Percentiles rank a stretch among this genome's conserved stretches.
Conservation (phyloP, 2,888 invertebrate genomes). For the Axea sp. region DNA sequence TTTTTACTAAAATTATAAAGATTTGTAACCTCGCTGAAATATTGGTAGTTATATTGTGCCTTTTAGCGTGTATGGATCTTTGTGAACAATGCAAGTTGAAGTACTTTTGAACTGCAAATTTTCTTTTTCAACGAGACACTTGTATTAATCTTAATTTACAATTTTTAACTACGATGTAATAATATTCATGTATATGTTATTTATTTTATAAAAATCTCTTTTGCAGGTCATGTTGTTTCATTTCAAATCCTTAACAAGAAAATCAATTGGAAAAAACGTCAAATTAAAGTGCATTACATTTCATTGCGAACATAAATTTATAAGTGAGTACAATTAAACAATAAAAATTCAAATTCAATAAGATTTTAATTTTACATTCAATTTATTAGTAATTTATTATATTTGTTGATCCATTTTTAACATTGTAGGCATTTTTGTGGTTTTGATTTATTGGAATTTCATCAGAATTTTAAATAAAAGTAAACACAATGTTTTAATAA, state of each 20-base stretch:
- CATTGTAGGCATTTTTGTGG: too few species aligned
- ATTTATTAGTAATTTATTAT: too few species aligned
- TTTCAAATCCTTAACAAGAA: background rate
- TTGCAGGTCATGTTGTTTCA: constrained; percentile 62
- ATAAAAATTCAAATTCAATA: too few species aligned
- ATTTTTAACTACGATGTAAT: constrained; percentile 73
- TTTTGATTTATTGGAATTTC: too few species aligned
- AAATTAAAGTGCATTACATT: too few species aligned
- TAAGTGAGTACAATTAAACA: too few species aligned
- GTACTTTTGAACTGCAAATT: constrained; percentile 75
- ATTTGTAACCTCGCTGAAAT: constrained; percentile 77
- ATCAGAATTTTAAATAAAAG: too few species aligned
- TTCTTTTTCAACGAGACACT: constrained; percentile 67
- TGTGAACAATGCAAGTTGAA: constrained; percentile 74
- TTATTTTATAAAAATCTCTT: constrained; percentile 77
- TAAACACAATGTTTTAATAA: constrained; percentile 65
- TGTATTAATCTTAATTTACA: constrained; percentile 73
- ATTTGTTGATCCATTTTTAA: too few species aligned
- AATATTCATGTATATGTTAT: constrained; percentile 76
- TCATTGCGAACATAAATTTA: too few species aligned
- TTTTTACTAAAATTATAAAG: constrained; percentile 63
- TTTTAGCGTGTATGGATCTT: constrained; percentile 76
- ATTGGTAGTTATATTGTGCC: constrained; percentile 79
- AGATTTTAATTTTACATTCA: too few species aligned
- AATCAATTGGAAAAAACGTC: too few species aligned